Evolutionary conservation across 1,140 invertebrate genomes (phyloP), one percentile per base, ranked within the genome.

Genomic region (Drosophila subpulchrella): DNA sequence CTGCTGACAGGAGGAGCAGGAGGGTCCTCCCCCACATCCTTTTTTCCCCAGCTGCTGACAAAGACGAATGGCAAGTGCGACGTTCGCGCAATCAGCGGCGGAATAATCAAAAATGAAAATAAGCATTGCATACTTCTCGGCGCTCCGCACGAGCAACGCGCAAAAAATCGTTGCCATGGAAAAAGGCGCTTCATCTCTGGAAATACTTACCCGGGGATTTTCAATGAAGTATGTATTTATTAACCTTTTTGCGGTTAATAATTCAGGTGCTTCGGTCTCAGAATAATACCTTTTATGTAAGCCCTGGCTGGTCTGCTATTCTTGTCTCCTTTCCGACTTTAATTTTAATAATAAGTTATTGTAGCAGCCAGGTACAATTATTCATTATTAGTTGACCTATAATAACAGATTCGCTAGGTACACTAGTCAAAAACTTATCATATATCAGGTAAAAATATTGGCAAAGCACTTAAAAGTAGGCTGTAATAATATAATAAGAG

Each of bases 31-130:
- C 3, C 4, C 30, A 15, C 11, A 32, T 62, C 42, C 58, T 36
- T 38, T 48, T 39, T 66, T 51, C 30, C 42, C 44, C 39, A 55
- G 72, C 68, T 71, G 67, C 53, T 75, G 72, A 75, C 73, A 75
- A 51, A 75, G 73, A 75, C 60, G 72, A 75, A 75, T 75, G 72
- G 38, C 47, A 74, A 63, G 72, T 56, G 58, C 67, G 67, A 73
- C 46, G 56, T 72, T 72, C 47, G 54, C 70, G 68, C 70, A 51
- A 75, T 73, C 56, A 61, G 56, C 56, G 56, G 34, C 27, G 38
- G 70, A 59, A 75, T 75, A 74, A 75, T 75, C 71, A 75, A 75
- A 75, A 75, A 62, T 75, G 72, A 79, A 79, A 78, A 83, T 65
- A 83, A 78, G 58, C 70, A 75, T 78, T 65, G 70, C 75, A 78